These are phyloP conservation scores for Drosophila miranda DNA, from an alignment of 1,140 invertebrate species.

Conservation along the genomic window DNA sequence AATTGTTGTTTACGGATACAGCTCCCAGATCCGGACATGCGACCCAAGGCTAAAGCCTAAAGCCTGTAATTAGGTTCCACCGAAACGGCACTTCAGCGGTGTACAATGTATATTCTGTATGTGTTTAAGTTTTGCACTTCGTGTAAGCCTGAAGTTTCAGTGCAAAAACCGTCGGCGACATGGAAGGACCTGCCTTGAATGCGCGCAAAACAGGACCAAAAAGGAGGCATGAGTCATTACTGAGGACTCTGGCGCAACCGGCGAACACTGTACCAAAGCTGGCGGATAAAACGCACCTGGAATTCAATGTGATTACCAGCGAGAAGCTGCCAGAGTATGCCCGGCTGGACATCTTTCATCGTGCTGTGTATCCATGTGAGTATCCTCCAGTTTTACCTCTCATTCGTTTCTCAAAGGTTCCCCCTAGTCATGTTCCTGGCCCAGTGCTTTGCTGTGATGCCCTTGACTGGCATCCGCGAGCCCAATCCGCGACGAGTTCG, in stretches of 20 bases:
- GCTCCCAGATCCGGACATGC: neutral
- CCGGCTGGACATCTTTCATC: constrained; percentile 55
- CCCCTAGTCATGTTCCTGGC: constrained; percentile 69
- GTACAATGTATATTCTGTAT: constrained; percentile 7
- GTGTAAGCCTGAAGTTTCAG: constrained; percentile 23
- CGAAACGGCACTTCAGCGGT: constrained; percentile 8
- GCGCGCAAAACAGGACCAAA: constrained; percentile 29
- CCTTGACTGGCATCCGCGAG: constrained; percentile 51
- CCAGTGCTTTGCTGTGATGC: constrained; percentile 70
- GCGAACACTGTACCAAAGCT: constrained; percentile 12
- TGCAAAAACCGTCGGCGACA: constrained; percentile 39
- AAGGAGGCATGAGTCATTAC: neutral
- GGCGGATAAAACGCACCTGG: constrained; percentile 10
- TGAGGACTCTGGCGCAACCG: neutral
- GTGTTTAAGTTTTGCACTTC: constrained; percentile 23
- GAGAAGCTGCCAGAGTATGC: constrained; percentile 45
- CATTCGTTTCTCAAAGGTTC: neutral
- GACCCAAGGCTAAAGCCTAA: constrained; percentile 4
- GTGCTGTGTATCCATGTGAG: constrained; percentile 64
- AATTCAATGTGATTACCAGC: constrained; percentile 35
- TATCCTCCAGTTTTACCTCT: neutral
- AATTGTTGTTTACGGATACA: constrained; percentile 69
- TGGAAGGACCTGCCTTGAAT: constrained; percentile 51
- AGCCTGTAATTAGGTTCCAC: constrained; percentile 47
- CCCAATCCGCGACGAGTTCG: constrained; percentile 50